Percentiles rank a stretch among this genome's conserved stretches.
Evolutionary conservation across 1,140 invertebrate species (phyloP).

Genomic region (Reticulitermes speratus): DNA sequence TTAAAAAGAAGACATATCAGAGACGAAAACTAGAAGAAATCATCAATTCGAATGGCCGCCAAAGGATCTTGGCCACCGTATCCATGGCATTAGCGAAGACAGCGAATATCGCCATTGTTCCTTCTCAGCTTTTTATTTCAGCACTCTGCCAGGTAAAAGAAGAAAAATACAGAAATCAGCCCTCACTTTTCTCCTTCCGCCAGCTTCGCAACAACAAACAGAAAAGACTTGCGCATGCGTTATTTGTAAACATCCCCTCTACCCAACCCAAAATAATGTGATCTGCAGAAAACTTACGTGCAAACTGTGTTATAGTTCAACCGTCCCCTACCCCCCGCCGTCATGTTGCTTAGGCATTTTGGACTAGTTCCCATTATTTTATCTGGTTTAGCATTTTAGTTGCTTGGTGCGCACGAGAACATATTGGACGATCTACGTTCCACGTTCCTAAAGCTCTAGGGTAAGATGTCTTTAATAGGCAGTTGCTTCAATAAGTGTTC

Average conservation of each 20-base stretch:
- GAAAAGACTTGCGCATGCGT: background rate
- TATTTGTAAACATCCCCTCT: background rate
- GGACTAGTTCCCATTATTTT: slow-evolving; percentile 1
- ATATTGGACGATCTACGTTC: background rate
- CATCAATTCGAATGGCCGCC: background rate
- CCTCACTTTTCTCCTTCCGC: background rate
- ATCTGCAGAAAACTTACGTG: background rate
- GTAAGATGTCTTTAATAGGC: background rate
- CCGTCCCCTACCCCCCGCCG: background rate
- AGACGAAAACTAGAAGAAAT: background rate
- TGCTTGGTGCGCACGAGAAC: background rate
- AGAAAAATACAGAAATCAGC: background rate
- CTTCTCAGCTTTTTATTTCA: slow-evolving; percentile 5
- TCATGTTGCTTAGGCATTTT: background rate
- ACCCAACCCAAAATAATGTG: background rate
- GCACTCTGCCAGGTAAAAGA: background rate
- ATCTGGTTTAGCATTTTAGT: slow-evolving; percentile 19
- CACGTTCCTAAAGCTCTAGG: background rate
- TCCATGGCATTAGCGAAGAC: background rate
- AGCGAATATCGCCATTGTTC: background rate
- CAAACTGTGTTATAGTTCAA: background rate
- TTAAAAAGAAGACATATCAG: slow-evolving; percentile 15
- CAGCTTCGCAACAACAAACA: background rate
- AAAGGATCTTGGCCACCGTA: slow-evolving; percentile 6
- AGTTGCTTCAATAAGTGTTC: background rate